Base-by-base conservation (phyloP, 2,113 vertebrate species). In the Gila orcuttii region DNA sequence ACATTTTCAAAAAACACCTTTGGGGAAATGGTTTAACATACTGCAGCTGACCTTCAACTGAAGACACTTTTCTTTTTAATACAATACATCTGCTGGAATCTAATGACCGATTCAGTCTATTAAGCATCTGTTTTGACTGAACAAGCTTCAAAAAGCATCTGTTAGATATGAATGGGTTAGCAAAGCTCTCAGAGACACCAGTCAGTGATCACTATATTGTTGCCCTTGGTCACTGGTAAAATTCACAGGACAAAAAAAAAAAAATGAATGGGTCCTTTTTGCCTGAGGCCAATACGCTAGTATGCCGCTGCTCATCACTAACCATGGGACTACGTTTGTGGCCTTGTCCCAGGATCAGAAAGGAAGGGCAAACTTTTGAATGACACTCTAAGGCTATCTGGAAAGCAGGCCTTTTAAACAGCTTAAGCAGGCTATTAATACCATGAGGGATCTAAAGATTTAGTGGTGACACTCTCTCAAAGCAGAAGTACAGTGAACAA, bases 351-450 rank as follows among this genome's bases (percentile, higher is more conserved):
- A 82, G 80, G 45, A 52, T 69, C 62, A 52, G 28, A 69, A 69
- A 25, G 25, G 28, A 82, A 52, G 42, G 62, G 62, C 25, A 31
- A 68, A 69, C 80, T 8, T 68, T 52, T 86, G 82, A 82, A 69
- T 68, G 60, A 42, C 68, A 80, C 12, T 19, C 28, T 82, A 76
- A 79, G 71, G 85, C 86, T 69, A 71, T 82, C 85, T 80, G 85
- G 62, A 76, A 86, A 83, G 75, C 84, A 78, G 84, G 59, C 52
- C 76, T 87, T 91, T 87, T 80, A 91, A 91, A 89, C 81, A 79
- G 90, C 88, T 91, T 89, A 90, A 90, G 79, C 77, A 87, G 64
- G 83, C 91, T 91, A 91, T 91, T 89, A 91, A 92, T 91, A 91
- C 87, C 80, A 79, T 66, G 55, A 84, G 68, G 85, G 88, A 87